Conservation (phyloP, 2,888 invertebrate species). For the Troglohyphantes excavatus region DNA sequence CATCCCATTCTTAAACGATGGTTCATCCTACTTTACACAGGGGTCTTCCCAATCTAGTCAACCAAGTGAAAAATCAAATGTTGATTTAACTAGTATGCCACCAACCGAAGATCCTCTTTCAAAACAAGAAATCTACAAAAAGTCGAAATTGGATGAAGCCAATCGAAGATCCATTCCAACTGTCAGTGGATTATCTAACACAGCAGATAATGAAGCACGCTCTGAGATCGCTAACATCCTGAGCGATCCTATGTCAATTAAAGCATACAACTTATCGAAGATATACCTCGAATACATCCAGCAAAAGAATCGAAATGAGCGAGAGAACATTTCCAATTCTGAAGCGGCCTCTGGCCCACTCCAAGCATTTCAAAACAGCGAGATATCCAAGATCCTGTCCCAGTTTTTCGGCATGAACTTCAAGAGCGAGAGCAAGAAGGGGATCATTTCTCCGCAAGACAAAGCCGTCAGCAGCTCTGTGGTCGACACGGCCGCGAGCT, state of each 20-base stretch:
- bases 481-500: conserved; percentile 2
- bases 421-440: conserved; percentile 22
- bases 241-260: conserved; percentile 16
- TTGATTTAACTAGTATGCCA: not conserved
- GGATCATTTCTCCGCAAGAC: conserved; percentile 62
- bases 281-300: conserved; percentile 59
- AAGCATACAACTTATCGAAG: conserved; percentile 51
- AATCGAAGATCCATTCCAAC: not conserved
- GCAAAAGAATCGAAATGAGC: conserved; percentile 17
- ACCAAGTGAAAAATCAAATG: not conserved
- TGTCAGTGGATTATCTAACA: conserved; percentile 2
- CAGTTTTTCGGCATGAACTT: conserved; percentile 23
- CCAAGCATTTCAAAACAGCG: conserved; percentile 32
- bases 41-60: conserved; percentile 36
- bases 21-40: not conserved
- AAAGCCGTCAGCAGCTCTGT: conserved; percentile 68
- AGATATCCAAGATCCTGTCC: conserved; percentile 35
- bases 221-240: conserved; percentile 11
- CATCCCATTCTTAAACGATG: not conserved
- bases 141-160: not conserved
- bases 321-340: conserved; percentile 24
- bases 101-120: not conserved
- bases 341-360: conserved; percentile 15
- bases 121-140: not conserved
- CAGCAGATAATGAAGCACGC: not conserved